Base-by-base conservation (phyloP, 2,113 vertebrate species). In the Ciconia boyciana region DNA sequence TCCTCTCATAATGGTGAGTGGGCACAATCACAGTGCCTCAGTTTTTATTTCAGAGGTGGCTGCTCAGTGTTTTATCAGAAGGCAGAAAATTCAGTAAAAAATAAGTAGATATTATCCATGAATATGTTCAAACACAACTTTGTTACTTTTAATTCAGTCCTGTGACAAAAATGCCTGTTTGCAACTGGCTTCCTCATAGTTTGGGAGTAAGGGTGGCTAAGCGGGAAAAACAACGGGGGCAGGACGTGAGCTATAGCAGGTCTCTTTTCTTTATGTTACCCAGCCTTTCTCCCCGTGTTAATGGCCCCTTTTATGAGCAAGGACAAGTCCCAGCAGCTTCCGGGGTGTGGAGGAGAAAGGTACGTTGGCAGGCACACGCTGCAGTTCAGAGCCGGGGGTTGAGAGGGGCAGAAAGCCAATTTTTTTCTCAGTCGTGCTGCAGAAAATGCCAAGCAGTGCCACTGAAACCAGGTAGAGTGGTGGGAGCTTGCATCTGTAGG, bases 401-500 rank as follows among this genome's bases (percentile, higher is more conserved):
- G 83, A 80, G 26, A 68, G 22, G 16, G 49, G 18, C 49, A 89
- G 68, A 69, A 86, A 80, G 32, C 52, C 31, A 70, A 7, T 31
- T 80, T 62, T 80, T 89, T 69, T 46, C 22, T 75, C 22, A n/a
- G 6, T 83, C 3, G 1, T 83, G 29, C 62, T 39, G 57, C 58
- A 83, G 68, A 88, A 91, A 60, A 44, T 88, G 28, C 28, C 25
- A 32, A 36, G 29, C 43, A 62, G n/a, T 46, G 48, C 41, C 29
- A 71, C 39, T 0, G 0, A 77, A 83, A 83, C 43, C 46, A 41
- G 25, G 15, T 2, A 1, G 36, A 28, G 10, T 39, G n/a, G 58
- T 49, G 14, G 43, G 36, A 89, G 60, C 41, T 78, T 74, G 36
- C 25, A 44, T 52, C 36, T 89, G 11, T 66, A 52, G 13, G 19